Evolutionary conservation across 2,797 vertebrate genomes (phyloP), one percentile per base, ranked within the genome.

Genomic region (Rhinoraja longicauda): DNA sequence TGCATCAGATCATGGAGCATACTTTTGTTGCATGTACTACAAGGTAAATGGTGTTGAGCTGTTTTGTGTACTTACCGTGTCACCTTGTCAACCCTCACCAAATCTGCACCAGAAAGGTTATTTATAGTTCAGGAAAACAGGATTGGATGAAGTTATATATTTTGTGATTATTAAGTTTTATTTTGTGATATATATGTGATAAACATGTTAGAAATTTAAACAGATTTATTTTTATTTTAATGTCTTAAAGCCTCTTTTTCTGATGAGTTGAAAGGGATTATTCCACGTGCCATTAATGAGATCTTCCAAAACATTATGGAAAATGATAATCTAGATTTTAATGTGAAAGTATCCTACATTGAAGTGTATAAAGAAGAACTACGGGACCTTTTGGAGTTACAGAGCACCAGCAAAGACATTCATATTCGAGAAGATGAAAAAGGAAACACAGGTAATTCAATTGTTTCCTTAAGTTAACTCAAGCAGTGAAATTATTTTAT

Each of bases 291-390:
- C 92, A 97, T 97, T 94, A 96, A 97, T 93, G 98, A 98, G 95
- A 94, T 99, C 95, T 99, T 98, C 96, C 93, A 95, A 67, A 95
- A 94, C 93, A 96, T 98, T 95, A 96, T 93, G 93, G 96, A 97
- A 95, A 97, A 96, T 94, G 93, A 70, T 93, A 94, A 94, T 93
- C 94, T 90, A 93, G 95, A 97, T 53, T 96, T 96, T 94, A 93
- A 29, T 10, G 95, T 98, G 93, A 97, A 95, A 94, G 96, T 98
- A 45, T 98, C 98, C 0, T 99, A 98, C 24, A 95, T 99, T 94
- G 98, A 99, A 95, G 96, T 98, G 17, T 98, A 99, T 95, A 97
- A 94, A 93, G 98, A 99, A 95, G 97, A 98, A 88, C 96, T 99
- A 62, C 93, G 97, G 94, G 98, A 99, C 94, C 96, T 99, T 93